Evolutionary conservation across 2,113 vertebrate genomes (phyloP), one percentile per base, ranked within the genome.

Genomic region (Colossoma macropomum): DNA sequence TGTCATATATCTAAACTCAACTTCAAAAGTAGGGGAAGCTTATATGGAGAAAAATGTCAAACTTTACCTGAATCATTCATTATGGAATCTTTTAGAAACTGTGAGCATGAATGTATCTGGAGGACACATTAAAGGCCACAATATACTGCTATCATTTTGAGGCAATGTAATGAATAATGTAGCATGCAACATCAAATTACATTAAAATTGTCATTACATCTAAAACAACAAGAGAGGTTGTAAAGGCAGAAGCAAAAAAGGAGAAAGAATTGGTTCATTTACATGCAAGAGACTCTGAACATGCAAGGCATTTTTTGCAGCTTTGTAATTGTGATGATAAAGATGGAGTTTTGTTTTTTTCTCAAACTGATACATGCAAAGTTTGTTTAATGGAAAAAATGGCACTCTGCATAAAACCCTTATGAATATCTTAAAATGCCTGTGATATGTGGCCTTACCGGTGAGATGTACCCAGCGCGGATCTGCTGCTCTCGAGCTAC

Each of bases 391-490:
- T 89, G 85, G 87, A 87, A 82, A 62, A 84, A 81, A 87, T 60
- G 83, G 66, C 5, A 80, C 66, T 84, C 65, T 77, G 56, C 78
- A 60, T 62, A 23, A 13, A 75, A 73, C 0, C 69, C 1, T 17
- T 17, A 63, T 60, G 19, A 65, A 68, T 34, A 65, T 45, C 21
- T 17, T 79, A 16, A 34, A 73, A 52, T 77, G 9, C 11, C 7
- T 16, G 17, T 27, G 25, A 32, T 11, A 13, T 41, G 27, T 45
- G 11, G 27, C 1, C 92, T 94, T 92, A 95, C 95, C 87, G 94
- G 95, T n/a, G 95, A 95, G 87, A 95, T 92, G 88, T 95, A 95
- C 34, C 94, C 95, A 0, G 90, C 59, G 0, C 93, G 91, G 77
- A 92, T 27, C 75, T 94, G 93, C 62, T 94, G 93, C 85, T 95